Percentiles rank a stretch among this genome's conserved stretches.
phyloP scores from a whole-genome alignment of 1,140 invertebrate species.

The Papilio machaon region DNA sequence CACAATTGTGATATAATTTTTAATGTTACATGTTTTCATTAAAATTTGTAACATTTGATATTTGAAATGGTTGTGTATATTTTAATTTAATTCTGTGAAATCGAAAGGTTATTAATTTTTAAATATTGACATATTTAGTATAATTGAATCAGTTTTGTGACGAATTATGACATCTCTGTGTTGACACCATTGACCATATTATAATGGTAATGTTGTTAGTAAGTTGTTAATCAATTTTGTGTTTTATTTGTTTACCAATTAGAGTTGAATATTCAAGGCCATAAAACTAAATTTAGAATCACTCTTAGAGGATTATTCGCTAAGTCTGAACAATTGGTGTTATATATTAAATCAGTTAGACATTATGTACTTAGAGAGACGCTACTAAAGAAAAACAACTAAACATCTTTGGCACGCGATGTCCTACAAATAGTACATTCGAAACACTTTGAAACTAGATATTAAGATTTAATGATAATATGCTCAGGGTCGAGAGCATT shows the following conservation, averaged over 20 bases:
- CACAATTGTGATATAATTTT: not conserved
- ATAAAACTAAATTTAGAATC: conserved; percentile 64
- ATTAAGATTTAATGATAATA: no score
- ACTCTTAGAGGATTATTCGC: conserved; percentile 63
- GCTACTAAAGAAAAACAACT: conserved; percentile 47
- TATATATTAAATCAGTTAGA: conserved; percentile 61
- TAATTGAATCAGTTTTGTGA: no score
- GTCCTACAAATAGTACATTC: conserved; percentile 58
- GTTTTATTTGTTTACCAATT: conserved; percentile 3
- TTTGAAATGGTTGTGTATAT: no score
- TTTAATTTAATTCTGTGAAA: no score
- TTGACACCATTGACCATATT: no score
- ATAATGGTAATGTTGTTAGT: not conserved
- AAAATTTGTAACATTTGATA: no score
- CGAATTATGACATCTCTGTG: no score
- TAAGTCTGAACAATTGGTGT: conserved; percentile 70
- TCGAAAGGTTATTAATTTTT: no score
- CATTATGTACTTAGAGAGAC: conserved; percentile 54
- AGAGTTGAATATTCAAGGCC: conserved; percentile 56
- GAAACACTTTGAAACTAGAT: conserved; percentile 25
- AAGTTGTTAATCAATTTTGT: conserved; percentile 36
- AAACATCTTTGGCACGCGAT: conserved; percentile 65
- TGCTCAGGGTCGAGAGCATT: no score
- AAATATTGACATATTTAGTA: no score
- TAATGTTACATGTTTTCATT: no score